Evolutionary conservation across 35 echinoderm and acorn worm genomes (phyloP), one percentile per base, ranked within the genome.

Genomic region (Strongylocentrotus purpuratus): DNA sequence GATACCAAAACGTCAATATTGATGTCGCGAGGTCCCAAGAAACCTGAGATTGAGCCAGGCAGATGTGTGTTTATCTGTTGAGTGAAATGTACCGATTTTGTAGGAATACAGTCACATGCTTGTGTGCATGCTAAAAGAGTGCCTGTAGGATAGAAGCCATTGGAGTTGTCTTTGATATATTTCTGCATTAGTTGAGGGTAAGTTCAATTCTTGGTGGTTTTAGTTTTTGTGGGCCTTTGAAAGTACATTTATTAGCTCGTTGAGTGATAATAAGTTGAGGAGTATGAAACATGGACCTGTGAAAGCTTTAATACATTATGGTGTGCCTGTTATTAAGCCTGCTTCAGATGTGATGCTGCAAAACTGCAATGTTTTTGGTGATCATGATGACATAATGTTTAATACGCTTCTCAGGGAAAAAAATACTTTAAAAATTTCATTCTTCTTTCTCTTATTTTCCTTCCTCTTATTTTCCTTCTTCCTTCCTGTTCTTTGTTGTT

Each of bases 41-140:
- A 78, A 78, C 65, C n/a, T 78, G 65, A 78, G 65, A 78, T 28
- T 15, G 22, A 78, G 65, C 65, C 65, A 5, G 0, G 65, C 65
- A 78, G 65, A 78, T 78, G 65, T 78, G 65, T 78, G 20, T 78
- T 78, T 78, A 78, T 78, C 65, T 78, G 65, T 78, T 78, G 65
- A 78, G 65, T 78, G 65, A 78, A 78, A 78, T 78, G 65, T 78
- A 78, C 65, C 3, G 65, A 78, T 78, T 78, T 70, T 28, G 7
- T 78, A n/a, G 65, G 65, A 78, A 78, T 78, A 22, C 20, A 18
- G 65, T 78, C 65, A 78, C 65, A 78, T 78, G 65, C 20, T 28
- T 78, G 65, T 78, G 25, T 78, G 65, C 65, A 4, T 78, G 65
- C 65, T 78, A 78, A 78, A 41, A 22, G 65, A 78, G 18, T 78